Evolutionary conservation across 2,888 invertebrate species (phyloP).

Genomic region (Eucera pruinosa): DNA sequence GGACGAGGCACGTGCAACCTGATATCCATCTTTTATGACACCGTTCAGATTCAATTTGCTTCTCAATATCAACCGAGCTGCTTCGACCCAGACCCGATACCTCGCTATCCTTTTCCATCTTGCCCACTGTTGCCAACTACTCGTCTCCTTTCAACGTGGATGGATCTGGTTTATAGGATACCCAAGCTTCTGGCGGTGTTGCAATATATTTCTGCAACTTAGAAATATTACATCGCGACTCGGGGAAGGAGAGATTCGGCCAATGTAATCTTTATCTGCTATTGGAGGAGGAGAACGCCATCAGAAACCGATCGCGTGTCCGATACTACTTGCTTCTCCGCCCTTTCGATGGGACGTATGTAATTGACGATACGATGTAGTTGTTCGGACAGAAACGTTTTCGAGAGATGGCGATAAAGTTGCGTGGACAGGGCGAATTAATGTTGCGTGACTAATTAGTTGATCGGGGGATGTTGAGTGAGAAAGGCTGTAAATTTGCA

Average conservation of each 20-base stretch:
- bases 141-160: conserved; percentile 8
- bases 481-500: not conserved
- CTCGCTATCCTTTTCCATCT: conserved; percentile 20
- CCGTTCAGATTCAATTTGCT: conserved; percentile 79
- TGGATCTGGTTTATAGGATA: conserved; percentile 59
- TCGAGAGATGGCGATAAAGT: conserved; percentile 2
- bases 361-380: conserved; percentile 12
- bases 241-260: conserved; percentile 38
- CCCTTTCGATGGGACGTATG: conserved; percentile 11
- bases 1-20: conserved; percentile 59
- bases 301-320: conserved; percentile 50
- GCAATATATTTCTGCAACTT: conserved; percentile 69
- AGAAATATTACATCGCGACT: conserved; percentile 66
- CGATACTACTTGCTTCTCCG: conserved; percentile 23
- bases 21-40: conserved; percentile 79
- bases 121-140: not conserved
- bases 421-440: not conserved
- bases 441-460: not conserved
- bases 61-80: conserved; percentile 76
- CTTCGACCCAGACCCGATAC: conserved; percentile 53
- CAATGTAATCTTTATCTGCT: conserved; percentile 61
- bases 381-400: not conserved
- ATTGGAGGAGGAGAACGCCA: conserved; percentile 17
- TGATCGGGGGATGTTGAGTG: not conserved
- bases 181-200: conserved; percentile 52